phyloP scores from a whole-genome alignment of 2,888 invertebrate species.

The Atrina japonica region DNA sequence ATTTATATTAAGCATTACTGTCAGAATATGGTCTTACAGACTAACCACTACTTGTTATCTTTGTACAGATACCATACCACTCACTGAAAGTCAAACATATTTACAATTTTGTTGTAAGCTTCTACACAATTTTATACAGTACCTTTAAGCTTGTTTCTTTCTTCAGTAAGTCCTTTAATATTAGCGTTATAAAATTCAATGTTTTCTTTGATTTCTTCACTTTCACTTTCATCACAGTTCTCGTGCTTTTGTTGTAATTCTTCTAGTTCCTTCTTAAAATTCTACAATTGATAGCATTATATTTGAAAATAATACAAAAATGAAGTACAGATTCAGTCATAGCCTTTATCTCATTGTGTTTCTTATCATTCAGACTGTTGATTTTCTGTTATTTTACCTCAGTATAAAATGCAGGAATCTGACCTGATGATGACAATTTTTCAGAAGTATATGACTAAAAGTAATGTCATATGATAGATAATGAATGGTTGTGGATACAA shows the following conservation, averaged over 20 bases:
- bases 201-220: conserved; percentile 66
- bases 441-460: too few relatives aligned
- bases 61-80: too few relatives aligned
- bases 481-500: too few relatives aligned
- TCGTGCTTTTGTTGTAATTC: conserved; percentile 52
- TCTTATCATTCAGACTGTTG: background rate
- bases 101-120: too few relatives aligned
- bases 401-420: background rate
- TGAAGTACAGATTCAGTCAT: background rate
- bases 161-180: conserved; percentile 73
- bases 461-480: too few relatives aligned
- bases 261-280: conserved; percentile 54
- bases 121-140: too few relatives aligned
- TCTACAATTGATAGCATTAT: conserved; percentile 48
- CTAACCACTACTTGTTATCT: too few relatives aligned
- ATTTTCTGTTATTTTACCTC: background rate
- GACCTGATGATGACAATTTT: too few relatives aligned
- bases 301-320: background rate
- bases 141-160: conserved; percentile 74
- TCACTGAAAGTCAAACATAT: too few relatives aligned
- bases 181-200: conserved; percentile 76
- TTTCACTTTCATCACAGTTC: conserved; percentile 46
- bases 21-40: too few relatives aligned
- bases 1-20: too few relatives aligned
- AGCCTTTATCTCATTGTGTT: background rate